Evolutionary conservation across 2,797 vertebrate species (phyloP), one percentile per base, ranked within the genome.

Genomic region (Botia almorhae): DNA sequence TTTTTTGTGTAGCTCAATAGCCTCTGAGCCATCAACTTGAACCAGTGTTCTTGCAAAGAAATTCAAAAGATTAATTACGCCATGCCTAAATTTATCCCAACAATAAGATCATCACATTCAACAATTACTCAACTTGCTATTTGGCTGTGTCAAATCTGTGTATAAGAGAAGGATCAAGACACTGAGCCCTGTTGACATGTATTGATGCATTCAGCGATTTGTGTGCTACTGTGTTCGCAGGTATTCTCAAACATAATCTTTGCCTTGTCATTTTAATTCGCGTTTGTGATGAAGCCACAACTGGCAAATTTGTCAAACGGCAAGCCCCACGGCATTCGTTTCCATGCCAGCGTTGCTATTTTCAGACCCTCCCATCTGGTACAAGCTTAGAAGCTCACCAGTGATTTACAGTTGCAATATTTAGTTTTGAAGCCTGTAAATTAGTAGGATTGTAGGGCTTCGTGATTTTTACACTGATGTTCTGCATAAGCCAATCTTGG

Each of bases 371-470:
- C 89, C 88, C 90, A 90, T 93, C 91, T 92, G 91, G 83, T 85
- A 83, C 84, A 89, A 88, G 89, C 90, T 88, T 91, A 82, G 83
- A 81, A 83, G 88, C 86, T 87, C 74, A 84, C 84, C 61, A 83
- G 85, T 93, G 92, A 94, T 94, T 93, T 93, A 94, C 90, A 88
- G 83, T 90, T 69, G 81, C 84, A 81, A 83, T 83, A 80, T 87
- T 78, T 85, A 89, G 79, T 91, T 88, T 84, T 87, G 84, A n/a
- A 86, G 87, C 85, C 90, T 90, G 89, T 92, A 93, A 93, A 93
- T 92, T 90, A 93, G 88, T 89, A 87, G 89, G 90, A 92, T 93
- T 93, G 92, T 93, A 90, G 90, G 87, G 88, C 89, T 87, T 91
- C 83, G 81, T 89, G 90, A 83, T 87, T 91, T 92, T 90, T 91